Conservation (phyloP, 2,113 vertebrate species). For the Pteruthius melanotis region DNA sequence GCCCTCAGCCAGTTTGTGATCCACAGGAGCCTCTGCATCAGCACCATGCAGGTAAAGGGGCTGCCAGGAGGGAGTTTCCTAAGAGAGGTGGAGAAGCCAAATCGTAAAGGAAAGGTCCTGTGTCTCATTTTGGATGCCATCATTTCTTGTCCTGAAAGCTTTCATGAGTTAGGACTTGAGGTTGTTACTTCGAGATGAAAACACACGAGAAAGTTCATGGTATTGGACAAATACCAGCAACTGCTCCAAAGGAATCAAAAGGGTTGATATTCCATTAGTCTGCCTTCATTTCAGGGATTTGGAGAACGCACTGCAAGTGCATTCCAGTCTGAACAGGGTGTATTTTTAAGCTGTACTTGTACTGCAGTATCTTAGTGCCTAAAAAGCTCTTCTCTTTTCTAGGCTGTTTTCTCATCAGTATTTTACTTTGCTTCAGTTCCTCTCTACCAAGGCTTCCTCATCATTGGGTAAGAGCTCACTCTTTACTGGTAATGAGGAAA, state of each 20-base stretch:
- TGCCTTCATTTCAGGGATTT: not conserved
- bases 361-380: not conserved
- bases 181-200: not conserved
- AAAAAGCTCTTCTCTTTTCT: not conserved
- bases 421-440: conserved; percentile 97
- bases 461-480: conserved; percentile 86
- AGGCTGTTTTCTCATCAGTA: conserved; percentile 96
- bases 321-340: not conserved
- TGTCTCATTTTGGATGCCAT: not conserved
- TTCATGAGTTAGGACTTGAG: not conserved
- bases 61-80: not conserved
- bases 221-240: not conserved
- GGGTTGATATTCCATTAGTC: not conserved
- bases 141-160: not conserved
- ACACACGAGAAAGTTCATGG: not conserved
- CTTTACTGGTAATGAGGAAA: not conserved
- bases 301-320: not conserved
- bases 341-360: not conserved
- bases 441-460: conserved; percentile 96
- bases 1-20: conserved; percentile 99
- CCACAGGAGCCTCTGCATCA: conserved; percentile 95
- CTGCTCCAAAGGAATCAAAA: not conserved
- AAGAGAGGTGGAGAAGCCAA: not conserved
- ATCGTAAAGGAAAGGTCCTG: not conserved
- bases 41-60: conserved; percentile 91